Evolutionary conservation across 2,888 invertebrate species (phyloP).

Genomic region (Habroteleia sp.): DNA sequence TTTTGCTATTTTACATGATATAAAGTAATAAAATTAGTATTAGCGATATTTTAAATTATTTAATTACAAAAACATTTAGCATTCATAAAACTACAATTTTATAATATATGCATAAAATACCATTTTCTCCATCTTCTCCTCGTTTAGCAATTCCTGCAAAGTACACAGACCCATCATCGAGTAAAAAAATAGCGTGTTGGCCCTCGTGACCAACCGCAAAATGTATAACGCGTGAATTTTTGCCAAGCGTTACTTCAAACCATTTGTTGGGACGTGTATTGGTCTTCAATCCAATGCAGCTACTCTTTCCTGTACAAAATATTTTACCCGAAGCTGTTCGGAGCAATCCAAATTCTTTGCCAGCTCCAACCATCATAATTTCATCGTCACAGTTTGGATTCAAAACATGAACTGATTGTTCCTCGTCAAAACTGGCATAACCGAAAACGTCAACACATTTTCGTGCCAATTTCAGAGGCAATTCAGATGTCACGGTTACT

Average conservation of each 20-base stretch:
- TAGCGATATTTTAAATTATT: too few relatives aligned
- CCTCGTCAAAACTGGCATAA: constrained; percentile 87
- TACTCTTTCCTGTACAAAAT: constrained; percentile 92
- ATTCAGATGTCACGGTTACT: constrained; percentile 82
- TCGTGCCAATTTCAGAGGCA: constrained; percentile 89
- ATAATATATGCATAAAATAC: constrained; percentile 73
- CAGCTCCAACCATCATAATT: constrained; percentile 88
- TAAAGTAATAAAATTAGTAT: not conserved
- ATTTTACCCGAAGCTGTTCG: constrained; percentile 93
- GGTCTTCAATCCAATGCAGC: constrained; percentile 91
- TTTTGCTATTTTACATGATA: constrained; percentile 76
- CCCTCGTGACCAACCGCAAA: constrained; percentile 97
- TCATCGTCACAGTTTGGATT: constrained; percentile 88
- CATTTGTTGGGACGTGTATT: constrained; percentile 83
- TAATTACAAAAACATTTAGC: too few relatives aligned
- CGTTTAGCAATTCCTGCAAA: constrained; percentile 92
- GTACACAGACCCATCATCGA: constrained; percentile 95
- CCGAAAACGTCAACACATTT: constrained; percentile 91
- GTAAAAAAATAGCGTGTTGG: constrained; percentile 93
- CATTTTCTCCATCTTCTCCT: constrained; percentile 96
- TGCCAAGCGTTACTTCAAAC: constrained; percentile 86
- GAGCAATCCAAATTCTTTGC: constrained; percentile 94
- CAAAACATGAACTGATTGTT: constrained; percentile 81
- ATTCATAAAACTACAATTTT: too few relatives aligned
- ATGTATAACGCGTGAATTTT: constrained; percentile 88